Conservation (phyloP, 2,888 invertebrate genomes). For the Myopa testacea region DNA sequence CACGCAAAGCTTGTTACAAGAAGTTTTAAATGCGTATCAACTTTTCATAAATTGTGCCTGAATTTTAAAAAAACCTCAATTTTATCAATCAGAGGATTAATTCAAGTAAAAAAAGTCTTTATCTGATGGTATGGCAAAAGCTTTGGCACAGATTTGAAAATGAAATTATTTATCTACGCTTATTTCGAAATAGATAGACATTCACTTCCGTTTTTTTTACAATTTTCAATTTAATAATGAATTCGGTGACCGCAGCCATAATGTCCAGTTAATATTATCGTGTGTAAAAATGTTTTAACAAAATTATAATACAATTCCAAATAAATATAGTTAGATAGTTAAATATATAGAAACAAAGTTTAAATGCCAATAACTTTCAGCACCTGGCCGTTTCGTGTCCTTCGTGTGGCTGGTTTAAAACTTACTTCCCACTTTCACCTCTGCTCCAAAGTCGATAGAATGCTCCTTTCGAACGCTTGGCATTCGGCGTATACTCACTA, state of each 20-base stretch:
- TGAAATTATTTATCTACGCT: no score
- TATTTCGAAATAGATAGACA: no score
- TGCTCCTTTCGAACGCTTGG: constrained; percentile 49
- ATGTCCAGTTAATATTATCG: neutral
- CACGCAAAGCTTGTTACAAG: no score
- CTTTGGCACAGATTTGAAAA: no score
- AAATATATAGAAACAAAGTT: neutral
- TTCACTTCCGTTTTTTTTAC: neutral
- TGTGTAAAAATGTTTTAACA: constrained; percentile 18
- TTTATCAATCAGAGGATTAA: no score
- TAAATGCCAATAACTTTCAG: constrained; percentile 27
- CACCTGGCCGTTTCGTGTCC: neutral
- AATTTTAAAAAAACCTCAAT: no score
- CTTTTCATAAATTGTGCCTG: no score
- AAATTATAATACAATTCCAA: neutral
- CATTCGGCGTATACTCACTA: constrained; percentile 60
- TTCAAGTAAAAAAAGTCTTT: no score
- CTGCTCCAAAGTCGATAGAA: constrained; percentile 15
- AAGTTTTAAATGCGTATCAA: no score
- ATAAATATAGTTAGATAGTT: neutral
- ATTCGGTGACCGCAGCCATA: neutral
- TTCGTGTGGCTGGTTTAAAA: neutral
- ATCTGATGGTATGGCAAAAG: no score
- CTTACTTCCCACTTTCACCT: constrained; percentile 25
- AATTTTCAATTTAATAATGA: constrained; percentile 16